Evolutionary conservation across 2,888 invertebrate species (phyloP).

Genomic region (Acheta domesticus): DNA sequence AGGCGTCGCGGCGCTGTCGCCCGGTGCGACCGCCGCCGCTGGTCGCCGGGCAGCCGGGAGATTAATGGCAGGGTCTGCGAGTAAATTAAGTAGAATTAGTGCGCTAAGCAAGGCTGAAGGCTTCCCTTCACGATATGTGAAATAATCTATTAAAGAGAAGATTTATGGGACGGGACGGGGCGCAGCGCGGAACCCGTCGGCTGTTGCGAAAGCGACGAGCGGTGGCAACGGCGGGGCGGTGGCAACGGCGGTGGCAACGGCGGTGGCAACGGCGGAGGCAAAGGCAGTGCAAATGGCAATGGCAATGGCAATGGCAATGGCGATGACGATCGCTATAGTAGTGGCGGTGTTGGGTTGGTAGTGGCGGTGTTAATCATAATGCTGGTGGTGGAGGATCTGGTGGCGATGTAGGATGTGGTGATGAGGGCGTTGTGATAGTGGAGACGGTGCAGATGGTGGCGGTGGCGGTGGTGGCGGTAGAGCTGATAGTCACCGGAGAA

Average conservation of each 20-base stretch:
- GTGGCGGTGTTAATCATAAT: too few relatives aligned
- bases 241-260: background rate
- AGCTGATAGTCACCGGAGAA: too few relatives aligned
- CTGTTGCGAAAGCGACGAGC: background rate
- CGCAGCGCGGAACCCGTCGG: slow-evolving; percentile 18
- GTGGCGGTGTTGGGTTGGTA: too few relatives aligned
- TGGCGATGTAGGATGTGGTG: too few relatives aligned
- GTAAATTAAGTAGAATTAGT: slow-evolving; percentile 18
- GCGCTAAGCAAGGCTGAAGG: slow-evolving; percentile 7
- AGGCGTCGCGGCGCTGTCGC: background rate
- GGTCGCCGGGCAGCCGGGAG: background rate
- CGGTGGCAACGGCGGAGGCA: slow-evolving; percentile 18
- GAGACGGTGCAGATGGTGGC: too few relatives aligned
- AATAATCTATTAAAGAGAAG: slow-evolving; percentile 18
- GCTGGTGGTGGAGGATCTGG: too few relatives aligned
- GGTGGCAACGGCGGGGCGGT: slow-evolving; percentile 23
- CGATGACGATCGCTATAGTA: too few relatives aligned
- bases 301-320: background rate
- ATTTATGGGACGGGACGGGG: background rate
- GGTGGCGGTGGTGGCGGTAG: too few relatives aligned
- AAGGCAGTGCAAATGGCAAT: slow-evolving; percentile 20
- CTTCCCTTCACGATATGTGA: slow-evolving; percentile 18
- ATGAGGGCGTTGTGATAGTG: too few relatives aligned
- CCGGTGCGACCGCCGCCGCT: background rate
- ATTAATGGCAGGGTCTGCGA: slow-evolving; percentile 6